These are phyloP conservation scores for Tachuris rubrigastra DNA, from an alignment of 2,113 vertebrate species.

Conservation along the genomic window DNA sequence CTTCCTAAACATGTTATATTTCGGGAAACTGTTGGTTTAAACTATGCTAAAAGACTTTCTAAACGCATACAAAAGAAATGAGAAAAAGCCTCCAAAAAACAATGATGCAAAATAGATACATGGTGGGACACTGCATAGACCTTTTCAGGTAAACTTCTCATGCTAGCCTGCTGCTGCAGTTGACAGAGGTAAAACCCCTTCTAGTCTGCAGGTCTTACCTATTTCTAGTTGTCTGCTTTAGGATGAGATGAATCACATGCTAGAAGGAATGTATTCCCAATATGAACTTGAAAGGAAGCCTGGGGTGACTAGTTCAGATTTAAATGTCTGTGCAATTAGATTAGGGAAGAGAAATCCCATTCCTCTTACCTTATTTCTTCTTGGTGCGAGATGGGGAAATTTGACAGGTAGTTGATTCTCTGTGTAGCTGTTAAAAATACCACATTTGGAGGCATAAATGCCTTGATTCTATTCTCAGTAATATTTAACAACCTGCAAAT, in stretches of 20 bases:
- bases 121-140: neutral
- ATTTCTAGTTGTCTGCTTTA: constrained; percentile 6
- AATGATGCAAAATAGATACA: neutral
- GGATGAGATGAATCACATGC: neutral
- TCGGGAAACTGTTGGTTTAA: neutral
- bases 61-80: neutral
- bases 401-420: neutral
- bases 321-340: neutral
- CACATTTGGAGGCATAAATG: neutral
- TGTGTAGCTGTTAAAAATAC: neutral
- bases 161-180: neutral
- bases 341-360: neutral
- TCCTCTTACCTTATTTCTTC: neutral
- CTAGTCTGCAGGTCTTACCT: neutral
- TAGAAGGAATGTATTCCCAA: neutral
- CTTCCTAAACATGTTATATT: neutral
- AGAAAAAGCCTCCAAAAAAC: neutral
- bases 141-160: neutral
- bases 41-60: neutral
- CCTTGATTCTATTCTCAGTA: neutral
- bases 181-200: neutral
- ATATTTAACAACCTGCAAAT: constrained; percentile 4
- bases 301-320: neutral
- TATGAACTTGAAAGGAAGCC: neutral
- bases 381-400: neutral